Evolutionary conservation across 2,797 vertebrate genomes (phyloP), one percentile per base, ranked within the genome.

Genomic region (Carduelis carduelis): DNA sequence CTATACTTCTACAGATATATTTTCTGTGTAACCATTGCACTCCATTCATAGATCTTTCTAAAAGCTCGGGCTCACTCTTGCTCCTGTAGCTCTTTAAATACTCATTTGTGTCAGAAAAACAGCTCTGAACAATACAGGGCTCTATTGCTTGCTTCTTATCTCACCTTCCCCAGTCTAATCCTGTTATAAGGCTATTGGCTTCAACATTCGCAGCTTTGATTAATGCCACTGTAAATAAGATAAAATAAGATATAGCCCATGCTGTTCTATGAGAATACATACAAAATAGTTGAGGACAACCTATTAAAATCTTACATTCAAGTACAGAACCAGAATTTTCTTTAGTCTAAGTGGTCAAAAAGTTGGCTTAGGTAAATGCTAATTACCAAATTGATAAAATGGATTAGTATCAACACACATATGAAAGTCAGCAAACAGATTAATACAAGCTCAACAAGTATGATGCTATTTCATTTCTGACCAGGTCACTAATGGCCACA

Each of bases 31-130:
- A 71, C 65, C 88, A 63, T 39, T 92, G 41, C 34, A 34, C 41
- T 69, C 55, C 34, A 53, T 92, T 95, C 59, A 83, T 16, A 53
- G 63, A 41, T 49, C 76, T 93, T 95, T 92, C 59, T 83, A 75
- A 94, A 95, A 92, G 30, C 44, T 32, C 44, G 39, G 50, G 69
- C 70, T 66, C 61, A 16, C 17, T 91, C 35, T 72, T 89, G 35
- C 28, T 83, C 37, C 59, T 69, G 72, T 63, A 93, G 84, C 76
- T 92, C 84, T 89, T 97, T 91, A 96, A 96, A 94, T 64, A 65
- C 57, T 69, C 76, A 1, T 93, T 96, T 1, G 0, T 69, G 53
- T 37, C 65, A 96, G 55, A 86, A 89, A 78, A 91, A 2, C 72
- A 89, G 44, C 55, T 85, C 57, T 68, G 46, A 92, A 89, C 41